Percentiles rank a stretch among this genome's conserved stretches.
Evolutionary conservation across 2,888 invertebrate species (phyloP).

Genomic region (Catotricha subobsoleta): DNA sequence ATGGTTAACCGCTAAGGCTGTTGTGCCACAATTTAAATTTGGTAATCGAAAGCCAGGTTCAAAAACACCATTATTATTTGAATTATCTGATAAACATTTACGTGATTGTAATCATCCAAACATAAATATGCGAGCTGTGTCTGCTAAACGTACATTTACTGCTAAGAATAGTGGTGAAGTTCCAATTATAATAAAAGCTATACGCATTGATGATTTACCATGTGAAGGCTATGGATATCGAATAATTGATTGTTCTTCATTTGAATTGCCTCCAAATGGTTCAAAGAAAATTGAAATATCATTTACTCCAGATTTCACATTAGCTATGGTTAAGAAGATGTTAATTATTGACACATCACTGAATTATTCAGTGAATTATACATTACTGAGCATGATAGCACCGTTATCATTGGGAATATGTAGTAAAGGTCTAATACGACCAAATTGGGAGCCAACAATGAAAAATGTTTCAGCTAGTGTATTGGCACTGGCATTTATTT

Average conservation of each 20-base stretch:
- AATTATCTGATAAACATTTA: constrained; percentile 42
- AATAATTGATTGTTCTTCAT: constrained; percentile 54
- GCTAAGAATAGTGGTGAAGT: constrained; percentile 83
- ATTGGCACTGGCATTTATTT: constrained; percentile 41
- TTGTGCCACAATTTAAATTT: constrained; percentile 70
- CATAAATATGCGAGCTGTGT: constrained; percentile 41
- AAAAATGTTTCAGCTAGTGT: constrained; percentile 43
- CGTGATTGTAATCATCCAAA: constrained; percentile 32
- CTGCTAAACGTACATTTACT: constrained; percentile 62
- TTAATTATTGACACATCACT: constrained; percentile 44
- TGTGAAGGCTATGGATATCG: constrained; percentile 70
- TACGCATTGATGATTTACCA: constrained; percentile 41
- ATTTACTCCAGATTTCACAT: constrained; percentile 75
- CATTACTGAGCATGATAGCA: constrained; percentile 44
- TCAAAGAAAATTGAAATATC: constrained; percentile 66
- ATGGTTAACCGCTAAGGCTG: constrained; percentile 67
- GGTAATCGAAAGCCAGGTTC: constrained; percentile 73
- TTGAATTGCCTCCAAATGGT: constrained; percentile 50
- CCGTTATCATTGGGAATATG: constrained; percentile 47
- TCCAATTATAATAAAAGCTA: constrained; percentile 52
- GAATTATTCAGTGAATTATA: constrained; percentile 43
- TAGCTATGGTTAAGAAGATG: constrained; percentile 49
- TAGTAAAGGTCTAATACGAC: constrained; percentile 47
- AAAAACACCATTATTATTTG: constrained; percentile 57
- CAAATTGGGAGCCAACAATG: constrained; percentile 55